Conservation (phyloP, 2,113 vertebrate genomes). For the Ahaetulla prasina region DNA sequence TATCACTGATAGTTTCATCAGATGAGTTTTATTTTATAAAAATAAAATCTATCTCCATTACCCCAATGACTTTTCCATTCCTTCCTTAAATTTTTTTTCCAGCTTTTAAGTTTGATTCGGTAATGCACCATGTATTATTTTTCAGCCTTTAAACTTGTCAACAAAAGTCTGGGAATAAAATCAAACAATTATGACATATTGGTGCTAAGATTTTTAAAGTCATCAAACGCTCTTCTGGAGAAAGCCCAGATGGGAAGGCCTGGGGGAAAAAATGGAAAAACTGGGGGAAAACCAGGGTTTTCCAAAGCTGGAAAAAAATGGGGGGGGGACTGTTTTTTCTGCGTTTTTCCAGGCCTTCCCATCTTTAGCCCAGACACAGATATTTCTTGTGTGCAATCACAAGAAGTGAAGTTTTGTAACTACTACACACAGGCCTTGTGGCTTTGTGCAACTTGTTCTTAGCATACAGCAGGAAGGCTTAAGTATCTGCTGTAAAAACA, state of each 20-base stretch:
- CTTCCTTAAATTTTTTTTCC: not conserved
- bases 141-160: not conserved
- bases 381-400: not conserved
- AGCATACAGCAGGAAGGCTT: not conserved
- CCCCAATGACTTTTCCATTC: not conserved
- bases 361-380: not conserved
- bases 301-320: too few species aligned
- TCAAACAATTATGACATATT: not conserved
- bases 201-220: not conserved
- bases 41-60: not conserved
- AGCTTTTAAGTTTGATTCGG: not conserved
- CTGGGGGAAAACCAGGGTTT: too few species aligned
- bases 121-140: not conserved
- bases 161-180: not conserved
- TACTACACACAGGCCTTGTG: not conserved
- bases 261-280: too few species aligned
- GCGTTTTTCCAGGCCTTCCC: too few species aligned
- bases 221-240: not conserved
- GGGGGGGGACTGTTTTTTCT: accelerated
- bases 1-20: not conserved
- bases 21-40: not conserved
- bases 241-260: not conserved
- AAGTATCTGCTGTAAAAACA: not conserved
- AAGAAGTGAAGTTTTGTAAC: not conserved
- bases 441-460: not conserved